Evolutionary conservation across 2,113 vertebrate species (phyloP).

Genomic region (Anolis carolinensis): DNA sequence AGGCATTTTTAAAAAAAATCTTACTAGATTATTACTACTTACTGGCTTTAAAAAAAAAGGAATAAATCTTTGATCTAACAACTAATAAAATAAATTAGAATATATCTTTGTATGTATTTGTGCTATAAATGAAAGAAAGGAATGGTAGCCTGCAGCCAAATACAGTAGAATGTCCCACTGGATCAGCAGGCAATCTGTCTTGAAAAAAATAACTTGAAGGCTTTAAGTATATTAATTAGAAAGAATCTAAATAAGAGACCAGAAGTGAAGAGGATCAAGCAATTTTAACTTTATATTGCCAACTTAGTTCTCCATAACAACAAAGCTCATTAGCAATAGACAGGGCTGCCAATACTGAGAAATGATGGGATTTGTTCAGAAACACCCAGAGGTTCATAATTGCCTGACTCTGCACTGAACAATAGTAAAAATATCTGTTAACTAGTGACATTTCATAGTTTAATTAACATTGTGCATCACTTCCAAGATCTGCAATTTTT

Average conservation of each 20-base stretch:
- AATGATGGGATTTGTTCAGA: not conserved
- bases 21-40: slow-evolving; percentile 4
- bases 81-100: slow-evolving; percentile 2
- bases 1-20: slow-evolving; percentile 4
- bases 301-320: not conserved
- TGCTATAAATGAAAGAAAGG: not conserved
- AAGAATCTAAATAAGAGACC: not conserved
- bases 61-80: not conserved
- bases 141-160: not conserved
- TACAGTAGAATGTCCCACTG: not conserved
- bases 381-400: not conserved
- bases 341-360: too few species aligned
- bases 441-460: not conserved
- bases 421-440: not conserved
- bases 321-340: too few species aligned
- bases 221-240: not conserved
- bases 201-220: not conserved
- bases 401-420: too few species aligned
- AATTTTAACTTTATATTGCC: not conserved
- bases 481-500: not conserved
- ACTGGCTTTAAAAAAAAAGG: too few species aligned
- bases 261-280: not conserved
- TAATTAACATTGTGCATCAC: not conserved
- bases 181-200: not conserved
- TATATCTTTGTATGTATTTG: not conserved